These are phyloP conservation scores for Kryphioiulus occultus DNA, from an alignment of 2,888 invertebrate genomes.

Conservation along the genomic window DNA sequence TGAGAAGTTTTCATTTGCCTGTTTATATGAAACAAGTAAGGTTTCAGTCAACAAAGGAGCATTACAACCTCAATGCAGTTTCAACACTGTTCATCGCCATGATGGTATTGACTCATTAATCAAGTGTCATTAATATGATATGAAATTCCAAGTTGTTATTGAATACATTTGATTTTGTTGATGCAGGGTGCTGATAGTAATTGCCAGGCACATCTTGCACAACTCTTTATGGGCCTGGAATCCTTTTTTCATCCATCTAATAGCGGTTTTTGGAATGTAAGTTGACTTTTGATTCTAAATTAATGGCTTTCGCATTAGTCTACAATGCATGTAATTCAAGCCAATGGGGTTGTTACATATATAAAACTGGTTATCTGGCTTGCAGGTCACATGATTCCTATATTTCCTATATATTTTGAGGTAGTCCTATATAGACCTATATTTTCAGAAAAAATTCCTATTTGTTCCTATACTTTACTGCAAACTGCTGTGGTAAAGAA, in stretches of 20 bases:
- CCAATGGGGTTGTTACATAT: no score
- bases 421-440: no score
- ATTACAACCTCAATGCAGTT: constrained; percentile 67
- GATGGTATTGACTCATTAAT: constrained; percentile 62
- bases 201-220: constrained; percentile 76
- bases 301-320: no score
- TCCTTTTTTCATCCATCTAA: constrained; percentile 92
- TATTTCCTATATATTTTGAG: no score
- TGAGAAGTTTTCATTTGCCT: constrained; percentile 79
- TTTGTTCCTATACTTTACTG: no score
- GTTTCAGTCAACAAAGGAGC: constrained; percentile 54
- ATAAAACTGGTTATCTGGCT: no score
- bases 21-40: constrained; percentile 68
- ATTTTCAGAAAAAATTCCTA: no score
- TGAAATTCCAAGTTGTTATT: no score
- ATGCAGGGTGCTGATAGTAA: constrained; percentile 72
- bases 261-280: constrained; percentile 76
- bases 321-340: no score
- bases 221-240: constrained; percentile 82
- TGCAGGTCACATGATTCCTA: no score
- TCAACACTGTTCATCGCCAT: constrained; percentile 68
- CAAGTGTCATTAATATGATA: no score
- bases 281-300: not conserved
- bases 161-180: constrained; percentile 60
- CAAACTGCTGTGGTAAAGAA: no score